Base-by-base conservation (phyloP, 2,113 vertebrate species). In the Takifugu flavidus region DNA sequence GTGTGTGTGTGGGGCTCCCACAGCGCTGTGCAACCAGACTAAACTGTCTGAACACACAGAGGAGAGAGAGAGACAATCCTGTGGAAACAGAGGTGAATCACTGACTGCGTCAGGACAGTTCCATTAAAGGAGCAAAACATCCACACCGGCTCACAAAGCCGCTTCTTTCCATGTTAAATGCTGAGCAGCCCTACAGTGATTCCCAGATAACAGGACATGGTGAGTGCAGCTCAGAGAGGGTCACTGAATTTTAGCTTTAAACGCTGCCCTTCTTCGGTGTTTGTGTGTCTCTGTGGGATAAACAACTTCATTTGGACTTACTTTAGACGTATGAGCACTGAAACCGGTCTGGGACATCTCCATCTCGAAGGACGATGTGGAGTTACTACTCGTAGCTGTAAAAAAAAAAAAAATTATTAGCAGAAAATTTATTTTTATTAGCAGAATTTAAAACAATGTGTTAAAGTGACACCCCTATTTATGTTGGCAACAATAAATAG, bases 321-420 rank as follows among this genome's bases (percentile, higher is more conserved):
- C 97, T 90, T 92, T 90, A 43, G 93, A 92, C 39, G 93, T 91
- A 68, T 99, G 96, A 52, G 93, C 94, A 60, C 97, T 98, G 74
- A 99, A 97, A 25, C 96, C 97, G n/a, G 93, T 88, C 75, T 99
- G 97, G 59, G 96, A 96, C 95, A 98, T 97, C 86, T 99, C 96
- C 95, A 98, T 96, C 82, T 93, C 92, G 75, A 96, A 98, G 2
- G 95, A 96, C 1, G 94, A 90, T 2, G 97, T 94, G 62, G 90
- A 89, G 1, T 94, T 92, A 56, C 95, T 92, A 44, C 85, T 88
- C 15, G 97, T 98, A 62, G 94, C 96, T 98, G 49, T 65, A 73
- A 81, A 70, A 60, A 11, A 4, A 67, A 74, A 82, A 68, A 67
- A 14, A 3, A 68, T 55, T 62, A 61, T 53, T 13, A 13, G 13